These are phyloP conservation scores for Trididemnum clinides DNA, from an alignment of 23 tunicate species.

Conservation along the genomic window DNA sequence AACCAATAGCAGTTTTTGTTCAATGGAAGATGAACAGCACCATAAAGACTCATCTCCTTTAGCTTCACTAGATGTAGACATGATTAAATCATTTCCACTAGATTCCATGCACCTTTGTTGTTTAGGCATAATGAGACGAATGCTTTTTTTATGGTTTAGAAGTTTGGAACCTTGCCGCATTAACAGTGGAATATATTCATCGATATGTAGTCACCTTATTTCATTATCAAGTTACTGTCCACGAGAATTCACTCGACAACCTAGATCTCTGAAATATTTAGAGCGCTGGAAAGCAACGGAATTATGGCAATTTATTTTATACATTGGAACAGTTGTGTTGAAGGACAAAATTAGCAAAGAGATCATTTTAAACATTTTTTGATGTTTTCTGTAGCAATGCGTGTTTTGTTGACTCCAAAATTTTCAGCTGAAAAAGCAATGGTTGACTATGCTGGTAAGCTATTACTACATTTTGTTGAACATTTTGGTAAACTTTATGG, in stretches of 20 bases:
- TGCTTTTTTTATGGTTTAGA: constrained; percentile 5
- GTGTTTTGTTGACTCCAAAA: neutral
- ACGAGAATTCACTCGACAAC: constrained; percentile 36
- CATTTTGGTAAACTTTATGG: constrained; percentile 32
- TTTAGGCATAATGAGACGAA: constrained; percentile 38
- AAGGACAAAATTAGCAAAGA: neutral
- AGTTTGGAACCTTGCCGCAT: neutral
- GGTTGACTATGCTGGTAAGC: neutral
- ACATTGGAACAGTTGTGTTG: constrained; percentile 40
- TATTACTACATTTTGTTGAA: constrained; percentile 21
- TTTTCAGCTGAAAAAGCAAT: neutral
- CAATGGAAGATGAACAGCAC: constrained; percentile 1
- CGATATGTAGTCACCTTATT: neutral
- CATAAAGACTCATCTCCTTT: neutral
- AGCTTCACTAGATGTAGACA: neutral
- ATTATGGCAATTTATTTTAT: constrained; percentile 42
- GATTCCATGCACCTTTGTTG: constrained; percentile 52
- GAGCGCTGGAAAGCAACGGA: constrained; percentile 57
- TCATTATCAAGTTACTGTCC: neutral
- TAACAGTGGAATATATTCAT: neutral
- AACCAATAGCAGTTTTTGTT: neutral
- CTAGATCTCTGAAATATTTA: constrained; percentile 41
- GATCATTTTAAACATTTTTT: constrained; percentile 34
- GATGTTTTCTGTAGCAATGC: constrained; percentile 34
- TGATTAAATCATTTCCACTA: neutral